Percentiles rank a stretch among this genome's conserved stretches.
Conservation (phyloP, 1,140 invertebrate genomes). For the Chironomus striatipennis region DNA sequence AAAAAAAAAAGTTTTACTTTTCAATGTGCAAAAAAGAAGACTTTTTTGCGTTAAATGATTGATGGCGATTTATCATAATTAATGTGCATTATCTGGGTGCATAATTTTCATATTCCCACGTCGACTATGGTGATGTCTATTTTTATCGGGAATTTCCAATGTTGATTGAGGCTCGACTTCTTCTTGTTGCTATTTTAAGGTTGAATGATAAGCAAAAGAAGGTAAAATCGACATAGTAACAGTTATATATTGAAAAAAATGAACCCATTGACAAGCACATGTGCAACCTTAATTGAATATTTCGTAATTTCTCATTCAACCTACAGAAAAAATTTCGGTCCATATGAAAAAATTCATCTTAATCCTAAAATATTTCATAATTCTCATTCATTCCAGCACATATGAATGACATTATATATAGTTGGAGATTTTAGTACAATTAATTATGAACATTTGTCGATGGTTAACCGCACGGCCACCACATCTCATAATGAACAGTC, state of each 20-base stretch:
- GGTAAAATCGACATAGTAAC: too few species aligned
- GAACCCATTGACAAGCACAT: too few species aligned
- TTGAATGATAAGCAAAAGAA: neutral
- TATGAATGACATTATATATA: too few species aligned
- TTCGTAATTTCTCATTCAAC: too few species aligned
- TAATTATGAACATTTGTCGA: conserved; percentile 7
- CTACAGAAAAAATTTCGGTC: too few species aligned
- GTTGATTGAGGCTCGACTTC: neutral
- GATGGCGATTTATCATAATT: conserved; percentile 13
- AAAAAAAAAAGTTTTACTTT: neutral
- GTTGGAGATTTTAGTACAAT: neutral
- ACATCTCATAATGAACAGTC: neutral
- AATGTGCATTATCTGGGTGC: conserved; percentile 11
- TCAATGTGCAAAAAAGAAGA: neutral
- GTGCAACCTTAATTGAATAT: too few species aligned
- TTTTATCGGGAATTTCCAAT: conserved; percentile 7
- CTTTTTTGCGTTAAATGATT: neutral
- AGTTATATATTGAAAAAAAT: too few species aligned
- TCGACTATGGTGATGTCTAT: neutral
- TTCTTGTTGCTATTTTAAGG: neutral
- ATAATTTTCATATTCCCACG: neutral
- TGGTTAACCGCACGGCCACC: neutral
- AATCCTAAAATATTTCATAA: too few species aligned
- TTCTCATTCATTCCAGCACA: too few species aligned
- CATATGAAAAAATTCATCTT: too few species aligned